Base-by-base conservation (phyloP, 2,113 vertebrate species). In the Pangasianodon gigas region DNA sequence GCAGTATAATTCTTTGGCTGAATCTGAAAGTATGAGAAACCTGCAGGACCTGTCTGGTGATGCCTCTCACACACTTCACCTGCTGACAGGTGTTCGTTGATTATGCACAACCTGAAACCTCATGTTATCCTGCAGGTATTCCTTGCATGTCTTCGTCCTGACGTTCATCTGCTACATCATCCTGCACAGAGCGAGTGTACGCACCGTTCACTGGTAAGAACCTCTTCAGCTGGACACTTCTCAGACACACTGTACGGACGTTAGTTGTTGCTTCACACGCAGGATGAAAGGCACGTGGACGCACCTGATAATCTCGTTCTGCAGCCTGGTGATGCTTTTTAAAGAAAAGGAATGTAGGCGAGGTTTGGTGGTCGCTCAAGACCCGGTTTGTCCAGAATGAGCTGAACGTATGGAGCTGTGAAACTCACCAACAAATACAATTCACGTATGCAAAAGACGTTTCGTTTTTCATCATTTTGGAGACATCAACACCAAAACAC, bases 201-300 rank as follows among this genome's bases (percentile, higher is more conserved):
- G 88, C 91, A 95, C 91, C 85, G 92, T 96, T 14, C 96, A 96
- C 95, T 96, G 94, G 96, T 95, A 91, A 89, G 67, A 26, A 51
- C 11, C 29, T n/a, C 26, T 0, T 19, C 41, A 10, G 4, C 21
- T 11, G 18, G 37, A 74, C 4, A 6, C 71, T 48, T 46, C 21
- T 26, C 9, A 77, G 13, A 24, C 74, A 48, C 44, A 4, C 41
- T 1, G 19, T 44, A 8, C 37, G 37, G 71, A 44, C 7, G 37
- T 37, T 3, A 32, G 1, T 44, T 21, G 3, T 18, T 52, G 26
- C 4, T 26, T 81, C 48, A n/a, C 1, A 32, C 7, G 29, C 85
- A 51, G 51, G 51, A 86, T 1, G n/a, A 10, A 58, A 51, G 44
- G 32, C 6, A n/a, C 10, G n/a, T 21, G 41, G 87, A 51, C 24